Evolutionary conservation across 2,113 vertebrate species (phyloP), one percentile per base, ranked within the genome.

Genomic region (Natator depressus): DNA sequence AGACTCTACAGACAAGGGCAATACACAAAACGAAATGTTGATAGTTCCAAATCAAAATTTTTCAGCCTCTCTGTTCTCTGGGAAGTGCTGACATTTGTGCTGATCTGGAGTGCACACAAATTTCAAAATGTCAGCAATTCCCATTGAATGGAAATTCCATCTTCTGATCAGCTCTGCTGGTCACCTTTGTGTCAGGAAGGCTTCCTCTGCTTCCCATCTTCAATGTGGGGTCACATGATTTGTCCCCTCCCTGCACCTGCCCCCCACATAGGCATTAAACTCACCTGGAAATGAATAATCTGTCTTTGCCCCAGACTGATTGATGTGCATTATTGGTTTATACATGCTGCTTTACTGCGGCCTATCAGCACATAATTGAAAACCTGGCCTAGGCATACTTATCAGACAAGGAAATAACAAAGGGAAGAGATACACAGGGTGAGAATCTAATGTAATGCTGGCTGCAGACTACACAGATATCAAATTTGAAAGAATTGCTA

Each of bases 1-100:
- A 87, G 89, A 50, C 51, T 91, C 87, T 92, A 51, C 79, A 90
- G 93, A 95, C 95, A 97, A 97, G 93, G 95, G 55, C 96, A 95
- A 82, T 53, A 27, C 42, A 53, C 93, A 46, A 19, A 17, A 27
- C 27, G 29, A 59, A 27, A 59, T 29, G 13, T 59, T 59, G 57
- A 29, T 59, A 29, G 57, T 29, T 59, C 12, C 57, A 59, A 62
- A 62, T 13, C 27, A 27, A 62, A 31, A 31, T 29, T 31, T 62
- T 14, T 65, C 62, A 65, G 62, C 31, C 6, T 35, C 12, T 17
- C 31, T 65, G 7, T 35, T 35, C 62, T 13, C 3, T 35, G 31
- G 31, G 31, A 17, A n/a, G 31, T 65, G 8, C 4, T 65, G 62
- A 65, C 31, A 65, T 65, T 17, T 17, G 31, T 65, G 35, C 62